phyloP scores from a whole-genome alignment of 2,888 invertebrate species.

The Carabus problematicus region DNA sequence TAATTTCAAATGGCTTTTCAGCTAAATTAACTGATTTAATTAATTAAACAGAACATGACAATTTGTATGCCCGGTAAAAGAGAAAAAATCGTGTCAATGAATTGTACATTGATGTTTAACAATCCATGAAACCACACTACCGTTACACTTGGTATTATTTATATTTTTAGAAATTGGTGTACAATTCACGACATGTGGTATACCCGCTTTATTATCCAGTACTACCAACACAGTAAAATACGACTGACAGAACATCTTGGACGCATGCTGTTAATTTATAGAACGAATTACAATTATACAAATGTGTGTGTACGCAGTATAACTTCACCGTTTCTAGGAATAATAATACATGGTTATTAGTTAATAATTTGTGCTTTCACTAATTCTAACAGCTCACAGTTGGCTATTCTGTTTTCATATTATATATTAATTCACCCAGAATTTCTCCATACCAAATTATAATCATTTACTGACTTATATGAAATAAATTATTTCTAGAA shows the following conservation, averaged over 20 bases:
- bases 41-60: too few relatives aligned
- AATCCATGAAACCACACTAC: too few relatives aligned
- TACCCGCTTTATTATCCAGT: not conserved
- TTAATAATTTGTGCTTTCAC: constrained; percentile 28
- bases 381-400: not conserved
- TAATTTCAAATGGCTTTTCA: too few relatives aligned
- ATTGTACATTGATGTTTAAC: too few relatives aligned
- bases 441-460: constrained; percentile 18
- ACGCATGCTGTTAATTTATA: constrained; percentile 8
- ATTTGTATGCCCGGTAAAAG: too few relatives aligned
- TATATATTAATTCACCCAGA: not conserved
- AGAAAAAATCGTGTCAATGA: too few relatives aligned
- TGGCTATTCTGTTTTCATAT: constrained; percentile 12
- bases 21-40: too few relatives aligned
- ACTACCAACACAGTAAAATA: too few relatives aligned
- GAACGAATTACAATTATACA: constrained; percentile 27
- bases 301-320: constrained; percentile 8
- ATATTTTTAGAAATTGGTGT: too few relatives aligned
- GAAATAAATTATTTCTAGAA: not conserved
- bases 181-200: constrained; percentile 14
- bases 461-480: constrained; percentile 6
- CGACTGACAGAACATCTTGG: not conserved
- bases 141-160: too few relatives aligned
- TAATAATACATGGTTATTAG: constrained; percentile 10
- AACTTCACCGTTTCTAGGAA: constrained; percentile 1